These are phyloP conservation scores for Xestia sexstrigata DNA, from an alignment of 2,888 invertebrate species.

Conservation along the genomic window DNA sequence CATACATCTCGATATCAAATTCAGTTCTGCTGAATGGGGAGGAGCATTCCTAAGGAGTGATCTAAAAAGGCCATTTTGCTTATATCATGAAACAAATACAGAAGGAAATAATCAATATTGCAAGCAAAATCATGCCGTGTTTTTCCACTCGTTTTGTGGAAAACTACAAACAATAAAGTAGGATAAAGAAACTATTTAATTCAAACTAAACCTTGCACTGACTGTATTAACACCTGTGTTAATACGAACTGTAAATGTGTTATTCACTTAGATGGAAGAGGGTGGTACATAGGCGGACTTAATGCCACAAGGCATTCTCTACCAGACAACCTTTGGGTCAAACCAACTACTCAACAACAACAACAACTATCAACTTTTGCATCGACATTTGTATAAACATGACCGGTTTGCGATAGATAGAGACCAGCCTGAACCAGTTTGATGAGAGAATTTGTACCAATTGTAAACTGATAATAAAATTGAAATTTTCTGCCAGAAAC, in stretches of 20 bases:
- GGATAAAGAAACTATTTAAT: conserved; percentile 45
- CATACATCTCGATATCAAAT: not conserved
- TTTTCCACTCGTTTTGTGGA: not conserved
- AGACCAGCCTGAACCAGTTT: conserved; percentile 17
- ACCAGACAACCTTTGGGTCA: no score
- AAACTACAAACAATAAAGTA: conserved; percentile 11
- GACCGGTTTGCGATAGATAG: conserved; percentile 26
- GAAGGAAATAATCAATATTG: not conserved
- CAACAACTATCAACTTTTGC: no score
- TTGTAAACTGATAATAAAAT: conserved; percentile 10
- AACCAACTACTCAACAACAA: no score
- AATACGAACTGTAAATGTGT: conserved; percentile 43
- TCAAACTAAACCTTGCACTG: conserved; percentile 19
- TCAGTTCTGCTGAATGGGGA: not conserved
- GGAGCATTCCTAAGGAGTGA: not conserved
- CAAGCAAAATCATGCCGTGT: not conserved
- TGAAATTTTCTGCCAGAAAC: not conserved
- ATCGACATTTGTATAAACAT: conserved; percentile 47
- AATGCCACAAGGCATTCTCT: no score
- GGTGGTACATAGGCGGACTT: no score
- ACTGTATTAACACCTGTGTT: conserved; percentile 48
- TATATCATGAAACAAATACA: not conserved
- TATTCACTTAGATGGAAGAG: no score
- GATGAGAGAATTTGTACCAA: conserved; percentile 30
- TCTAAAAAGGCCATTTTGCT: not conserved